Evolutionary conservation across 2,113 vertebrate species (phyloP).

Genomic region (Nipponia nippon): DNA sequence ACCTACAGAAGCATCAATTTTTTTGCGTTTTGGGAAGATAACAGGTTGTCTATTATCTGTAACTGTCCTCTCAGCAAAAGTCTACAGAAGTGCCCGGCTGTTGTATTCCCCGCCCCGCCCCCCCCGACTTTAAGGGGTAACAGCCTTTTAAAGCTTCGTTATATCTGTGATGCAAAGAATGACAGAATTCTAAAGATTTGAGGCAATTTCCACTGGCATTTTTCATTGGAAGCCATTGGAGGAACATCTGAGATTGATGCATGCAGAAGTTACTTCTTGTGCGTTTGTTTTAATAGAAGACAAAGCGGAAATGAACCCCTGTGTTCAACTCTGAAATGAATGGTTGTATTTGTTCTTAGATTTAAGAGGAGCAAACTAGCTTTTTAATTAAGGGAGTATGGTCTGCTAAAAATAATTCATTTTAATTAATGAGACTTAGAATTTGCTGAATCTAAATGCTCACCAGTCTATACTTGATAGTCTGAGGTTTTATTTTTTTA

Average conservation of each 20-base stretch:
- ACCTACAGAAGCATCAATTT: fast-evolving
- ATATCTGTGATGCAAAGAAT: background rate
- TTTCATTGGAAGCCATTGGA: background rate
- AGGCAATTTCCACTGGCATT: background rate
- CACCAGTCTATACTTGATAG: background rate
- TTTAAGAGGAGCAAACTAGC: background rate
- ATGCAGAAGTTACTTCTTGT: background rate
- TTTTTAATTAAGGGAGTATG: background rate
- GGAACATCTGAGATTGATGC: background rate
- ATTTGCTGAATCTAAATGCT: background rate
- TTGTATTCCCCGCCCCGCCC: no score
- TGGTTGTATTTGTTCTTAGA: background rate
- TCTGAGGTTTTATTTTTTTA: background rate
- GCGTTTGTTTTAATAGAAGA: background rate
- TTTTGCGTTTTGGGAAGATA: background rate
- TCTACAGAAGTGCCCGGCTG: background rate
- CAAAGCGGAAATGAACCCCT: background rate
- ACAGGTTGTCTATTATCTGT: background rate
- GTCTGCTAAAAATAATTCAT: background rate
- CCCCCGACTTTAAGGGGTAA: background rate
- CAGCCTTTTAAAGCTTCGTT: background rate
- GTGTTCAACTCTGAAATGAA: background rate
- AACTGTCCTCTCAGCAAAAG: background rate
- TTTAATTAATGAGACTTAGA: background rate
- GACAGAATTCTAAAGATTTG: background rate